Evolutionary conservation across 2,888 invertebrate species (phyloP), one percentile per base, ranked within the genome.

Genomic region (Agrotis puta): DNA sequence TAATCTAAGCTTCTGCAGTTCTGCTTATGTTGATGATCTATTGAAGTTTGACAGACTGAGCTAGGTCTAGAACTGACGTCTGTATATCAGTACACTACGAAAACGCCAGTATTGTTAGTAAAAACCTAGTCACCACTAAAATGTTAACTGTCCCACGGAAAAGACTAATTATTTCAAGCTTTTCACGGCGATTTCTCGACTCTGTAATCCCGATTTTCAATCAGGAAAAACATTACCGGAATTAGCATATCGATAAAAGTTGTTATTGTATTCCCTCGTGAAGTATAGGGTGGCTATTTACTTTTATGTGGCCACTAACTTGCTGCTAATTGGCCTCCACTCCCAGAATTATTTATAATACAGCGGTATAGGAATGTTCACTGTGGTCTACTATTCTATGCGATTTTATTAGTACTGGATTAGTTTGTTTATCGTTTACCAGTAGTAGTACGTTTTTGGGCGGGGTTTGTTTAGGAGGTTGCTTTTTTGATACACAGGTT

Each of bases 201-300:
- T 20, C 20, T 24, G 50, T 39, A 47, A 57, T 51, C 13, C 70
- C 24, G 11, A 22, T 69, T 69, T 22, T 33, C 50, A 70, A 74
- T 74, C 71, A 74, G 47, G 79, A 78, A 78, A 78, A 74, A 47
- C 50, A 27, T 56, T 57, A 58, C 0, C 57, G 39, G 53, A 68
- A 68, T 73, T 73, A 68, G 57, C 77, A 69, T 53, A 53, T 47
- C 57, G 16, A 70, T 61, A 50, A 39, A 33, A 54, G 20, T 61
- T 39, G 54, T 45, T 70, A 33, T 70, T 77, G 59, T 24, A 70
- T 58, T 58, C 54, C 70, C 22, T 18, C 2, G 70, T 56, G 45
- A 78, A 61, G 22, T 47, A 77, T 50, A 45, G 14, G 48, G 18
- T 39, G 18, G 59, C 70, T 50, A 50, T 78, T 57, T 6, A 45